Base-by-base conservation (phyloP, 2,888 invertebrate genomes). In the Spicauda simplicius region DNA sequence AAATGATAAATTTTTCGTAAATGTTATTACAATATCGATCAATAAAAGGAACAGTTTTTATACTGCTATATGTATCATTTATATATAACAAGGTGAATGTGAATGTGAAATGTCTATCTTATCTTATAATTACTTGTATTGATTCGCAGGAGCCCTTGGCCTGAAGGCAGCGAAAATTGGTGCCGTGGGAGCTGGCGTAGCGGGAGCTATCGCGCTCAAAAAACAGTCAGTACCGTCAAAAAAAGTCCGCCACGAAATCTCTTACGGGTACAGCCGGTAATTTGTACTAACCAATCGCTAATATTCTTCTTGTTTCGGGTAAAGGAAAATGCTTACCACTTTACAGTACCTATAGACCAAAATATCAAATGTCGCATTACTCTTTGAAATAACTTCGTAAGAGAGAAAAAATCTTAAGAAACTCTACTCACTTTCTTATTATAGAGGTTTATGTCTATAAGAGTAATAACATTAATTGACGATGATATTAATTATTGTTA, bases 111-210 rank as follows among this genome's bases (percentile, higher is more conserved):
- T n/a, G n/a, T n/a, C n/a, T n/a, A n/a, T 25, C 25, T 25, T 25
- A 25, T 25, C 5, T 25, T 25, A 33, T 33, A 45, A 14, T 55
- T 18, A 18, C 25, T 64, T 50, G 45, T 56, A 50, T 64, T 64
- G 50, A 30, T 71, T 66, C 19, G 20, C 70, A 78, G 78, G 78
- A 60, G 77, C 77, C 64, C 74, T 78, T 64, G 92, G 92, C 63
- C 73, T 93, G 72, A 92, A 90, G 75, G 92, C 88, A 69, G 91
- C 83, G 25, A 92, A 93, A 77, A 82, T 87, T 18, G 92, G 88
- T 63, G 90, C 86, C 1, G 86, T 86, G 2, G 86, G 85, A 61
- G 85, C 84, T 4, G 91, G 86, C 63, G 82, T 88, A 0, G 88
- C 78, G 7, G 90, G 90, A 45, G 90, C 87, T 0, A 72, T 90